phyloP scores from a whole-genome alignment of 2,888 invertebrate genomes.

The Margaritifera margaritifera region DNA sequence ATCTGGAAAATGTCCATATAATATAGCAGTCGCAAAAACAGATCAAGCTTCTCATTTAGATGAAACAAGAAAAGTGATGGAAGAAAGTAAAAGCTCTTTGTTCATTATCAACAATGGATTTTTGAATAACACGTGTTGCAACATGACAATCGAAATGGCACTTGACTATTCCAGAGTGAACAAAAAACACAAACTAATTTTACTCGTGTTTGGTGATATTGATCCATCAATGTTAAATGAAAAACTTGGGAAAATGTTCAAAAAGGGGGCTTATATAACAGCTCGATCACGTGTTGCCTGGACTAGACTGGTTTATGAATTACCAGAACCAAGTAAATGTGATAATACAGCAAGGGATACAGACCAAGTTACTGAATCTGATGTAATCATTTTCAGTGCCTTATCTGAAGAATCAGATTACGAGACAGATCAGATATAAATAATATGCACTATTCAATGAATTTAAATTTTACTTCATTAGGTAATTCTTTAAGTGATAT shows the following conservation, averaged over 20 bases:
- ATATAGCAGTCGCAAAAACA: background rate
- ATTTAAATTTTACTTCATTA: too few relatives aligned
- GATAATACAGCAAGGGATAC: conserved; percentile 6
- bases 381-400: conserved; percentile 42
- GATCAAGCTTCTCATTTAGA: conserved; percentile 14
- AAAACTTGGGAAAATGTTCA: conserved; percentile 34
- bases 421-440: too few relatives aligned
- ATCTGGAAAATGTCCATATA: conserved; percentile 9
- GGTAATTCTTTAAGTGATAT: too few relatives aligned
- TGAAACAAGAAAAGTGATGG: conserved; percentile 26
- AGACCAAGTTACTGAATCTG: conserved; percentile 31
- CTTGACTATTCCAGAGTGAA: conserved; percentile 15
- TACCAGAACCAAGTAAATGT: conserved; percentile 32
- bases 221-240: conserved; percentile 38
- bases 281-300: conserved; percentile 43
- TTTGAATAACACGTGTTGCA: conserved; percentile 30
- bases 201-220: conserved; percentile 41
- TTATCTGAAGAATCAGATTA: conserved; percentile 11
- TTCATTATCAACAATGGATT: conserved; percentile 40
- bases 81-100: conserved; percentile 39
- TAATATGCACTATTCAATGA: too few relatives aligned
- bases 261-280: conserved; percentile 45
- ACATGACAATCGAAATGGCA: conserved; percentile 28
- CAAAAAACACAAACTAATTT: conserved; percentile 28
- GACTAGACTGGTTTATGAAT: conserved; percentile 43